Evolutionary conservation across 1,140 invertebrate genomes (phyloP).

Genomic region (Mamestra configurata): DNA sequence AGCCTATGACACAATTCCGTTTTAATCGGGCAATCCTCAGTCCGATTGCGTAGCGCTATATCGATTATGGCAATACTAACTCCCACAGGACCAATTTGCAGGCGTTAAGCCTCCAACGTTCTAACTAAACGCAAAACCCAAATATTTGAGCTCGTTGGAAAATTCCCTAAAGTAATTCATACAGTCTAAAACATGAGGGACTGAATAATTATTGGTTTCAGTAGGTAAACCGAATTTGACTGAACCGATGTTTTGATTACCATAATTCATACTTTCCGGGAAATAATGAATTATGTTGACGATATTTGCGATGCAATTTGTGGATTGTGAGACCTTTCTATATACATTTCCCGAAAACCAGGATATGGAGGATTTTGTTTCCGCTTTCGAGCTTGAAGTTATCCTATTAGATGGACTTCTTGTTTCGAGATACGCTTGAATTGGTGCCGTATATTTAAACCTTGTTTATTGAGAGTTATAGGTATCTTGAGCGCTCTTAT

Average conservation of each 20-base stretch:
- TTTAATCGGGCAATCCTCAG: background rate
- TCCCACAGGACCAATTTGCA: background rate
- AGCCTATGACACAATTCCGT: no score
- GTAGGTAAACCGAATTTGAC: background rate
- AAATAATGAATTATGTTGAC: background rate
- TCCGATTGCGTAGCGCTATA: background rate
- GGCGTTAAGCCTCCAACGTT: background rate
- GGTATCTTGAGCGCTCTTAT: no score
- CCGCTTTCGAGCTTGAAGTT: no score
- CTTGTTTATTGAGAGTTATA: no score
- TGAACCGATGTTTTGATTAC: background rate
- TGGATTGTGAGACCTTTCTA: background rate
- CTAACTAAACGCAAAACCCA: background rate
- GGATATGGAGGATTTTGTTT: background rate
- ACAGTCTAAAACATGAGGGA: no score
- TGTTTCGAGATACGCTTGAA: background rate
- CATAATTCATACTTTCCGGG: background rate
- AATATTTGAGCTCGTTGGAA: background rate
- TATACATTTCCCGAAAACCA: background rate
- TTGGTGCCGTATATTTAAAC: background rate
- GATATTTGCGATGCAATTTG: background rate
- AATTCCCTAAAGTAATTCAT: background rate
- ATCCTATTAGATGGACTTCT: no score
- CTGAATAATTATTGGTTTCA: no score
- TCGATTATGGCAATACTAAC: background rate